Evolutionary conservation across 2,113 vertebrate genomes (phyloP).

Genomic region (Bubalus kerabau): DNA sequence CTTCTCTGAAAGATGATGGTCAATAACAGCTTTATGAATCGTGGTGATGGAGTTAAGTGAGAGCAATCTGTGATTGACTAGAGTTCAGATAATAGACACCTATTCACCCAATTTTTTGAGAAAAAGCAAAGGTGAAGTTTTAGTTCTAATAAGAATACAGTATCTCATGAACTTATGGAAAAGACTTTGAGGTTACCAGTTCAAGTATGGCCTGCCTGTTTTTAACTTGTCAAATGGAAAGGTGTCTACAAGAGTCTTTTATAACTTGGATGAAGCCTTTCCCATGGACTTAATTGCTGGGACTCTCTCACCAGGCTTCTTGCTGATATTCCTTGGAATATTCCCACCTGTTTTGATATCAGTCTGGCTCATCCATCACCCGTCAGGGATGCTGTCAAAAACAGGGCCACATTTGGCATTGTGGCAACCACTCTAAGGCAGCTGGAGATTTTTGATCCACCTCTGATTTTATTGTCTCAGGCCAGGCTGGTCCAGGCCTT

Average conservation of each 20-base stretch:
- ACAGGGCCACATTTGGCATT: neutral
- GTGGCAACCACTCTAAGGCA: neutral
- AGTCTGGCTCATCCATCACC: slow-evolving; percentile 42
- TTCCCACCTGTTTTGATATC: slow-evolving; percentile 46
- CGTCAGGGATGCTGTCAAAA: neutral
- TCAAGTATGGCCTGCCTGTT: neutral
- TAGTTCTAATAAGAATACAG: neutral
- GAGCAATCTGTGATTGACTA: neutral
- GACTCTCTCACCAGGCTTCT: slow-evolving; percentile 41
- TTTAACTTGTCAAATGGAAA: slow-evolving; percentile 25
- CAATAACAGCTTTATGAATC: neutral
- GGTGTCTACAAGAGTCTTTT: slow-evolving; percentile 3
- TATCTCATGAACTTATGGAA: neutral
- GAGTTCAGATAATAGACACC: neutral
- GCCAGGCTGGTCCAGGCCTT: neutral
- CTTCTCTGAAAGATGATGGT: neutral
- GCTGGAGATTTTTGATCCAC: neutral
- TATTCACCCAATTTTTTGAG: neutral
- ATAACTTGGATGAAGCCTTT: slow-evolving; percentile 45
- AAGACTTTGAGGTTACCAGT: neutral
- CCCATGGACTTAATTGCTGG: slow-evolving; percentile 38
- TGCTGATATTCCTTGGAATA: slow-evolving; percentile 55
- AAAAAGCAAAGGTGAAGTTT: slow-evolving; percentile 2
- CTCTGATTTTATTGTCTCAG: slow-evolving; percentile 19
- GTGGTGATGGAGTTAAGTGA: neutral